Base-by-base conservation (phyloP, 2,113 vertebrate species). In the Brachionichthys hirsutus region DNA sequence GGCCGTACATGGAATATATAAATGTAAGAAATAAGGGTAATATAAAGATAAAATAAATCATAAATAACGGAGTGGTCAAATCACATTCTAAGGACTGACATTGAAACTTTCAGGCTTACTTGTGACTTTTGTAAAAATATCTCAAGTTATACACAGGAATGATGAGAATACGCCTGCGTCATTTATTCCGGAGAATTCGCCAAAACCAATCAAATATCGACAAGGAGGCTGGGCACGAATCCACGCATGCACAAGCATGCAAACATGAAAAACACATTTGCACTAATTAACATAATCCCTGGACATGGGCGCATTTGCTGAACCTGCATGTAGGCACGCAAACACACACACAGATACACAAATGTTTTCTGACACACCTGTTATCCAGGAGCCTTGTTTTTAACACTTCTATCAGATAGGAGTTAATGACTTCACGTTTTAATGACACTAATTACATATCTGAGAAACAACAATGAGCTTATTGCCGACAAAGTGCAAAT, bases 381-480 rank as follows among this genome's bases (percentile, higher is more conserved):
- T 86, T 83, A 81, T 80, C 70, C 56, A 67, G 42, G 20, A 78
- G 73, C 52, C 50, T 58, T 38, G 59, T 76, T 73, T 81, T 83
- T 75, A 76, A 76, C 68, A 60, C 78, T 75, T 85, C 68, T 75
- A 88, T 87, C 86, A 84, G 82, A 88, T 82, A 48, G 48, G 65
- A 51, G 61, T 70, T 63, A 63, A 76, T 73, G 81, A 86, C 80
- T 86, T 81, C 73, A 73, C 42, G 24, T 70, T 78, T 82, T 77
- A 84, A 86, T 81, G 82, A 68, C 14, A 70, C 70, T 87, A 86
- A 89, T 90, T 87, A 80, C 57, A 82, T 73, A 84, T 78, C 73
- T 43, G 24, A 84, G 78, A 50, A 43, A 81, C 77, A 78, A 86
- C 83, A 86, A 83, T 77, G 59, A 77, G 67, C 73, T 78, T 78